Evolutionary conservation across 2,113 vertebrate genomes (phyloP), one percentile per base, ranked within the genome.

Genomic region (Geococcyx californianus): DNA sequence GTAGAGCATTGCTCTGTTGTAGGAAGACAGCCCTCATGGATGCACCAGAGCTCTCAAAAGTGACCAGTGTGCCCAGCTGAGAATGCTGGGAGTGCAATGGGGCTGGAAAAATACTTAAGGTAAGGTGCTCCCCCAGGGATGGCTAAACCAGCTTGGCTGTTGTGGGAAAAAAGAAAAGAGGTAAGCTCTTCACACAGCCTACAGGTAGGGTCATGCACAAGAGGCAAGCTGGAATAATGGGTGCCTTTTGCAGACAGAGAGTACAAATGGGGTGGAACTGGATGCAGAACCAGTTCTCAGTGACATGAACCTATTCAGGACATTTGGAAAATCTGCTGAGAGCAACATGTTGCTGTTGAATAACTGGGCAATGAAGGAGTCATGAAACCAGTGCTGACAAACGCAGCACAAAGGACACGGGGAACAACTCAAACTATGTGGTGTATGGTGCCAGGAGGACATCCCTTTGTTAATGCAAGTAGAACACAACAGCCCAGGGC

Each of bases 391-490:
- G 82, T 24, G 26, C 36, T 76, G 44, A 66, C 31, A 59, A 64
- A 58, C 6, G 25, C 25, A 47, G 62, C 34, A 25, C 26, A n/a
- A 80, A 54, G 33, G 67, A 85, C 40, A 7, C 3, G 34, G 26
- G 29, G 26, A 80, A 44, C 49, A 79, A 40, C 8, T 11, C 24
- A 25, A 72, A 42, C 31, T 34, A n/a, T 1, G 1, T 0, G 0
- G 14, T 13, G 14, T 31, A 33, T 0, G 3, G 33, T 1, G 0
- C 33, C 17, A 26, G 44, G 25, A 21, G 64, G 29, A 54, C 13
- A 29, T 11, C 45, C n/a, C 16, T 2, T 0, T 8, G n/a, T 49
- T 54, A 49, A 44, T 15, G 9, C 18, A 34, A 49, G n/a, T 40
- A n/a, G 19, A 90, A 67, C 20, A 33, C 52, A 66, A 6, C 49